A percentile compares a stretch with the other conserved stretches of the same genome.
phyloP scores from a whole-genome alignment of 2,888 invertebrate genomes.

The Sinodicranocentrus sp. region DNA sequence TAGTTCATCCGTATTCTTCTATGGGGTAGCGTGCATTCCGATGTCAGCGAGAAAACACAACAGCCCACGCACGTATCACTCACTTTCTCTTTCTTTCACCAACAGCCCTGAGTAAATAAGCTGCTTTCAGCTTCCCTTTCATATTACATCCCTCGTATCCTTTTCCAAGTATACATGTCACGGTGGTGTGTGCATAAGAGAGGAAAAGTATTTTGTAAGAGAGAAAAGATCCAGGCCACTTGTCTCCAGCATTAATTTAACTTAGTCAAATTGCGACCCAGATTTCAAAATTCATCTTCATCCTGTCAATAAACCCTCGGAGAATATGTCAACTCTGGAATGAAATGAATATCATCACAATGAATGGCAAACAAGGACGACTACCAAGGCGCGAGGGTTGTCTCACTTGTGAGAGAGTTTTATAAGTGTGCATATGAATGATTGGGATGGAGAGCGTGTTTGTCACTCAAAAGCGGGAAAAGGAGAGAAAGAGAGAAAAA shows the following conservation, averaged over 20 bases:
- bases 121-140: background rate
- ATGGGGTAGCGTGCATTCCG: constrained; percentile 52
- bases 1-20: constrained; percentile 58
- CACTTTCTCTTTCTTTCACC: background rate
- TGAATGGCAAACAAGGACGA: constrained; percentile 45
- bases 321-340: constrained; percentile 62
- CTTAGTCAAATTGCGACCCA: constrained; percentile 67
- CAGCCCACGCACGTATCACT: constrained; percentile 56
- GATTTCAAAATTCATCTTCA: constrained; percentile 69
- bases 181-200: too few species aligned
- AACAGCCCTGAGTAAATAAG: background rate
- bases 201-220: constrained; percentile 7
- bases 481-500: constrained; percentile 18
- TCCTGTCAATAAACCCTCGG: constrained; percentile 63
- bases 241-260: constrained; percentile 65
- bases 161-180: constrained; percentile 7
- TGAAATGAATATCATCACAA: constrained; percentile 61
- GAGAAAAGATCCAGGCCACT: constrained; percentile 54
- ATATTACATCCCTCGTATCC: constrained; percentile 6
- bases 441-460: constrained; percentile 37
- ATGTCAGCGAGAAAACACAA: constrained; percentile 46
- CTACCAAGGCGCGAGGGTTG: background rate
- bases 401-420: background rate
- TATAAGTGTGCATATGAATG: background rate
- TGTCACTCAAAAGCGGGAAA: constrained; percentile 37